These are phyloP conservation scores for Castor canadensis DNA, from an alignment of 2,113 vertebrate genomes.

Conservation along the genomic window DNA sequence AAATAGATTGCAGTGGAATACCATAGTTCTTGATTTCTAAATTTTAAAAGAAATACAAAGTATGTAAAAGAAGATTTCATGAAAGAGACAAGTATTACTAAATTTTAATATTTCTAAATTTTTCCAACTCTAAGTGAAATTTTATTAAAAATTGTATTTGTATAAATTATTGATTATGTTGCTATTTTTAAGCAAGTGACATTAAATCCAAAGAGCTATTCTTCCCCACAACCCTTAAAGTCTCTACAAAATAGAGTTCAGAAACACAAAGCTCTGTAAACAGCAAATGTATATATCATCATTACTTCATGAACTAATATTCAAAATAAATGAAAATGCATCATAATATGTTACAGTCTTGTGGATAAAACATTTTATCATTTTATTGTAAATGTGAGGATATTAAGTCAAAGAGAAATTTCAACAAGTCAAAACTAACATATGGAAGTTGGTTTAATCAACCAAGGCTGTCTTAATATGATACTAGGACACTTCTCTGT, in stretches of 20 bases:
- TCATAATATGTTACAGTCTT: neutral
- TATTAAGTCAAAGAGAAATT: neutral
- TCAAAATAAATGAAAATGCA: slow-evolving; percentile 32
- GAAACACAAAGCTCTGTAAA: neutral
- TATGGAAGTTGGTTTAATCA: neutral
- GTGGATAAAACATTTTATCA: neutral
- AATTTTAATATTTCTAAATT: neutral
- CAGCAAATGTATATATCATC: neutral
- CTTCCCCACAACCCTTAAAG: neutral
- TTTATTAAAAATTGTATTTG: slow-evolving; percentile 50
- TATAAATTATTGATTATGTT: slow-evolving; percentile 28
- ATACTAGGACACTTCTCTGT: neutral
- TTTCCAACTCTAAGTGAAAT: neutral
- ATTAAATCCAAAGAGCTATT: neutral
- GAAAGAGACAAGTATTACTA: neutral
- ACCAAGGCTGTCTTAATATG: neutral
- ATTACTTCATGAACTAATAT: neutral
- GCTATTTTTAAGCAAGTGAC: neutral
- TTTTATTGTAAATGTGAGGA: neutral
- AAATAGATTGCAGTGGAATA: neutral
- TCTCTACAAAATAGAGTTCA: neutral
- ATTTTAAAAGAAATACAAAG: slow-evolving; percentile 1
- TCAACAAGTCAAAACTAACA: neutral
- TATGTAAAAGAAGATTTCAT: neutral
- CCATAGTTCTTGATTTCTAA: neutral